Percentiles rank a stretch among this genome's conserved stretches.
These are phyloP conservation scores for Scaptomyza tumidula DNA, from an alignment of 2,888 invertebrate genomes.

Conservation along the genomic window DNA sequence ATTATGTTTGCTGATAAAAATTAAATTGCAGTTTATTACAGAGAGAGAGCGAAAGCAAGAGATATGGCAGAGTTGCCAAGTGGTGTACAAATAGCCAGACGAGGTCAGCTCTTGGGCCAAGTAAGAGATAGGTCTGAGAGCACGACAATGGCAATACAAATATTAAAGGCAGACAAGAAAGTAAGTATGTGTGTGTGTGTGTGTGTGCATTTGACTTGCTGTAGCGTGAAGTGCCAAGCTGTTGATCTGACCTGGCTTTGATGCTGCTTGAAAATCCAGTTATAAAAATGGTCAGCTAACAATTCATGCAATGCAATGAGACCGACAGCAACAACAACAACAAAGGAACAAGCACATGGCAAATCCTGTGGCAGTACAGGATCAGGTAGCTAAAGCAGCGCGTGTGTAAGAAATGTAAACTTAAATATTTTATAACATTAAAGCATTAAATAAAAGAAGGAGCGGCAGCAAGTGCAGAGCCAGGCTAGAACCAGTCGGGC, in stretches of 20 bases:
- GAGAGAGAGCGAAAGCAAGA: slow-evolving; percentile 5
- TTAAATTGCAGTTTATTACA: slow-evolving; percentile 71
- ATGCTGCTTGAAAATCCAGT: slow-evolving; percentile 71
- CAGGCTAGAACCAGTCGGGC: not conserved
- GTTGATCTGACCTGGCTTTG: slow-evolving; percentile 54
- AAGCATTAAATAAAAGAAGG: slow-evolving; percentile 60
- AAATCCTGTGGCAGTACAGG: slow-evolving; percentile 35
- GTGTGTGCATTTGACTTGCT: slow-evolving; percentile 30
- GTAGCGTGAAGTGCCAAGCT: slow-evolving; percentile 54
- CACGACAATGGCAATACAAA: slow-evolving; percentile 70
- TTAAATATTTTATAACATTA: slow-evolving; percentile 80
- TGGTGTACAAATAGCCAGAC: slow-evolving; percentile 70
- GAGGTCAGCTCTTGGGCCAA: slow-evolving; percentile 53
- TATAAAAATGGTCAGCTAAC: slow-evolving; percentile 72
- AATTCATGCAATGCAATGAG: slow-evolving; percentile 61
- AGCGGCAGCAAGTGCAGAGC: slow-evolving; percentile 2
- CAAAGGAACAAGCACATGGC: slow-evolving; percentile 22
- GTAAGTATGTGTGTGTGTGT: slow-evolving; percentile 5
- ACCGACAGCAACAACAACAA: slow-evolving; percentile 26
- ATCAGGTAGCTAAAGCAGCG: slow-evolving; percentile 28
- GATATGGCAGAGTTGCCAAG: slow-evolving; percentile 45
- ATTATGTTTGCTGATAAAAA: slow-evolving; percentile 71
- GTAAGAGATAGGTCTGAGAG: slow-evolving; percentile 20
- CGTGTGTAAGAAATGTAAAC: slow-evolving; percentile 71
- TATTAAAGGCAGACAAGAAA: slow-evolving; percentile 55